These are phyloP conservation scores for Cistogaster globosa DNA, from an alignment of 2,888 invertebrate genomes.

Conservation along the genomic window DNA sequence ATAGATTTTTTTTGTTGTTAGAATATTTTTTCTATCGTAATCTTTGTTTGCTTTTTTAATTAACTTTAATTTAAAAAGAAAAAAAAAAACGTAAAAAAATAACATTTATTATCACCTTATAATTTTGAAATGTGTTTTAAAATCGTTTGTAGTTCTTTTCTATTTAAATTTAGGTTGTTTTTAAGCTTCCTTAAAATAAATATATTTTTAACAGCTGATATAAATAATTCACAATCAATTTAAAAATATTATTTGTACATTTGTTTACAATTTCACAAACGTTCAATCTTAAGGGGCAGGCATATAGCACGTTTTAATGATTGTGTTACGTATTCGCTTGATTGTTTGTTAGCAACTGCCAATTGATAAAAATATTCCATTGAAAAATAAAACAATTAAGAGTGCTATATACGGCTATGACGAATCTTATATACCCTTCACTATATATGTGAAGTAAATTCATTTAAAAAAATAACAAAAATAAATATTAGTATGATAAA, in stretches of 20 bases:
- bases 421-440: too few relatives aligned
- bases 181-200: constrained; percentile 6
- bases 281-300: not conserved
- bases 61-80: too few relatives aligned
- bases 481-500: too few relatives aligned
- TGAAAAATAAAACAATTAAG: not conserved
- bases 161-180: not conserved
- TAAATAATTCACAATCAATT: constrained; percentile 1
- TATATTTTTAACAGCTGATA: constrained; percentile 13
- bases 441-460: too few relatives aligned
- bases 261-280: constrained; percentile 5
- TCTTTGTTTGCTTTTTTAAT: too few relatives aligned
- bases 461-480: too few relatives aligned
- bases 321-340: not conserved
- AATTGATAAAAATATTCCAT: constrained; percentile 45
- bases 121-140: too few relatives aligned
- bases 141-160: not conserved
- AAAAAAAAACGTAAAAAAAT: too few relatives aligned
- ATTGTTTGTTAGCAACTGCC: not conserved
- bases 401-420: too few relatives aligned
- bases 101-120: too few relatives aligned
- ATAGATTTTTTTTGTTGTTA: too few relatives aligned
- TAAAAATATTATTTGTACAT: constrained; percentile 2
- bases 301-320: constrained; percentile 35
- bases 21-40: too few relatives aligned